Conservation (phyloP, 2,113 vertebrate species). For the Clarias batrachus region DNA sequence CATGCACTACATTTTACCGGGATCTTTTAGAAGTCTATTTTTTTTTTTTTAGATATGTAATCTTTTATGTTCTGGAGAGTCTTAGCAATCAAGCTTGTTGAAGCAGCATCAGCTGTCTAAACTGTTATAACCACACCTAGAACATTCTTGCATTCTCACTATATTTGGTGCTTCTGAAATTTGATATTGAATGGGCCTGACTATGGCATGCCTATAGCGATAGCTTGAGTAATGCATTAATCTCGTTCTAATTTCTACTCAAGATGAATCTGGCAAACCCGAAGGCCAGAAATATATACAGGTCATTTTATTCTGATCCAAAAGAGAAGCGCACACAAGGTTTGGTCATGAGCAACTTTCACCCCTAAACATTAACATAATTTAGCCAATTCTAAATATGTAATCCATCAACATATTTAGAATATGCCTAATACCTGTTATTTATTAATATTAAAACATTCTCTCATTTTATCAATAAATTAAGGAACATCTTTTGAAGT, state of each 20-base stretch:
- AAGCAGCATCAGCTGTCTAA: conserved; percentile 27
- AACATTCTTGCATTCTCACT: conserved; percentile 27
- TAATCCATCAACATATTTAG: background rate
- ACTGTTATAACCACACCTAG: conserved; percentile 20
- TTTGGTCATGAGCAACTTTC: background rate
- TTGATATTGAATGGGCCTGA: background rate
- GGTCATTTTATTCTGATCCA: background rate
- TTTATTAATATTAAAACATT: background rate
- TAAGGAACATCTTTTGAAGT: background rate
- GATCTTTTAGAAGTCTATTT: background rate
- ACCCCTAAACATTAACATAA: background rate
- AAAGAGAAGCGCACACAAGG: background rate
- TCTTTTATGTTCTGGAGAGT: background rate
- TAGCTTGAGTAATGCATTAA: background rate
- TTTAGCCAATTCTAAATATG: background rate
- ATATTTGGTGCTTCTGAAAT: conserved; percentile 28
- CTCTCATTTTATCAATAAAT: background rate
- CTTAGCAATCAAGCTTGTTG: background rate
- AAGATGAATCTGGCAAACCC: background rate
- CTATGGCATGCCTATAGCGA: background rate
- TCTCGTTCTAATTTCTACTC: background rate
- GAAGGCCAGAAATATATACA: background rate
- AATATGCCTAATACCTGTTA: background rate
- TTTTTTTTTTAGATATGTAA: background rate
- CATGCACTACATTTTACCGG: background rate